Evolutionary conservation across 2,113 vertebrate genomes (phyloP), one percentile per base, ranked within the genome.

Genomic region (Caretta caretta): DNA sequence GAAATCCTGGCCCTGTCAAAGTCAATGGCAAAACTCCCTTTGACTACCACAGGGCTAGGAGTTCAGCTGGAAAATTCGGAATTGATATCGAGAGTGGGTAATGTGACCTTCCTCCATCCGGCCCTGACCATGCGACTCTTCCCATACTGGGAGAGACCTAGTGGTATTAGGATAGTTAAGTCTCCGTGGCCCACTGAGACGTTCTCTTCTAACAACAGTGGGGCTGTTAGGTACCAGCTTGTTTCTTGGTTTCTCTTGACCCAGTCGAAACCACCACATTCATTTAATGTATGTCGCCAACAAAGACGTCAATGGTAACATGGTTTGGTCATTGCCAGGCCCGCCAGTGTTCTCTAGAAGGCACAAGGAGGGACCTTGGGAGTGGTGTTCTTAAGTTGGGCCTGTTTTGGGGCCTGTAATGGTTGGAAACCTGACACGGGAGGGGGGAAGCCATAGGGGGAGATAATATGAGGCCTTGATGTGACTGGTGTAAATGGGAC

Each of bases 51-150:
- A 4, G 72, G 78, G 81, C 51, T 94, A 80, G 51, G 59, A 53
- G 90, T 92, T 90, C 51, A 80, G 69, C 54, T 89, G 88, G 83
- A 86, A 75, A 91, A 83, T 80, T 86, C 92, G 80, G 78, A 50
- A 14, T 12, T 84, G 90, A 89, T 69, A 48, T 48, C 49, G 85
- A 35, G 22, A 22, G 50, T 13, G 79, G 59, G 49, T 51, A 86
- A 51, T 5, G 65, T 93, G 50, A 46, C 80, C 6, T 88, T 57
- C 31, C 75, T 53, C n/a, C 42, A 27, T 16, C 35, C 20, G 20
- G 35, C n/a, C 69, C 20, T 38, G 19, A 38, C 38, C 17, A 11
- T 9, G 35, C n/a, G 69, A 20, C 69, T 76, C 22, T 48, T 78
- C 75, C n/a, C 6, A 8, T 29, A 22, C 75, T 13, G 12, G 3